A percentile compares a stretch with the other conserved stretches of the same genome.
Evolutionary conservation across 1,140 invertebrate species (phyloP).

Genomic region (Mizuhopecten yessoensis): DNA sequence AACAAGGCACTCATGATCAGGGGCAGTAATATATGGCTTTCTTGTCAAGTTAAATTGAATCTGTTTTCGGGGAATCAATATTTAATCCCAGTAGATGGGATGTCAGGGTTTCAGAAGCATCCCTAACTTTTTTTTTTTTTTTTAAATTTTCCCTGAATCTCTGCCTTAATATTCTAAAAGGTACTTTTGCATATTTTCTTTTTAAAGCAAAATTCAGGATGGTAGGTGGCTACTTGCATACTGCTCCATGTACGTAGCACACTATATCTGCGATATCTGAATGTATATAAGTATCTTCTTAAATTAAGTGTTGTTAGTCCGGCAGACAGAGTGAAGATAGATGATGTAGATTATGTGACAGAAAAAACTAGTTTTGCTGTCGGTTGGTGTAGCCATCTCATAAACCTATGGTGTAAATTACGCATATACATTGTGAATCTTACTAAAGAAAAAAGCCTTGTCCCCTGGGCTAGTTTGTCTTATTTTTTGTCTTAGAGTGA

Average conservation of each 20-base stretch:
- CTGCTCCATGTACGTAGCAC: no score
- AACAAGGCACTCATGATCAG: background rate
- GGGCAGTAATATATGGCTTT: background rate
- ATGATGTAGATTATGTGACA: no score
- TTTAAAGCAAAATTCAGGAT: no score
- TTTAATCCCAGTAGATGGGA: background rate
- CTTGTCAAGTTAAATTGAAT: background rate
- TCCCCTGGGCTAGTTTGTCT: no score
- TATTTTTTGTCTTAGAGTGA: no score
- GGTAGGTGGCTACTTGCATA: no score
- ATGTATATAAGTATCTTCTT: background rate
- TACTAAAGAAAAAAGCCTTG: no score
- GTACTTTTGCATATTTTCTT: background rate
- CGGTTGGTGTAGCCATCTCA: no score
- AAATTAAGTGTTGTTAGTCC: background rate
- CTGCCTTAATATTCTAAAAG: constrained; percentile 11
- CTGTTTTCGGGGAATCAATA: background rate
- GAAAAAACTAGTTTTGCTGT: no score
- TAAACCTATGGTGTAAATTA: no score
- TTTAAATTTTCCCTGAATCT: background rate
- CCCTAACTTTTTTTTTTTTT: background rate
- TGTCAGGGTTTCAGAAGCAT: background rate
- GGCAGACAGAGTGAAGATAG: background rate
- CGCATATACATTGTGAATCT: no score
- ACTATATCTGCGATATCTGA: no score